Evolutionary conservation across 2,888 invertebrate genomes (phyloP), one percentile per base, ranked within the genome.

Genomic region (Fabriciana adippe): DNA sequence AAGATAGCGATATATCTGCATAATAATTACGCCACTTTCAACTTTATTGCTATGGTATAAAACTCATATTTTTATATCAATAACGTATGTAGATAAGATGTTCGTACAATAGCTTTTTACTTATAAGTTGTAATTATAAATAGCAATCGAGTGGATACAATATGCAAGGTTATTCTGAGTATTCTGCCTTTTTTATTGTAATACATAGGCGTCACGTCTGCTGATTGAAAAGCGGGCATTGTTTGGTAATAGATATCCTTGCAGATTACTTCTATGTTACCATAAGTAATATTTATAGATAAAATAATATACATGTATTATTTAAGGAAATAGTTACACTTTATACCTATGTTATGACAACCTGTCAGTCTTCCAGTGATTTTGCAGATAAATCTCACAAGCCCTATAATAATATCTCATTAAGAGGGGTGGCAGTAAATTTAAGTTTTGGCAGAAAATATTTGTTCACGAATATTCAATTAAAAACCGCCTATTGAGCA

Each of bases 121-220:
- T 51, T 61, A 50, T 79, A 86, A 88, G 81, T 87, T 84, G 84
- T 90, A 89, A 90, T 90, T 90, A 90, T 89, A 88, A 90, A 91
- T 90, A 90, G 90, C 89, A 83, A 89, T 88, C 85, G 87, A 84
- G 83, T 89, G 85, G 86, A 87, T 88, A 90, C 88, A 89, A 89
- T 87, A 80, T 83, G 89, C 88, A 88, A 89, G 86, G 85, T 79
- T 89, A 88, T 90, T 89, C 86, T 78, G 74, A 85, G 88, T 87
- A 89, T 86, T 83, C 82, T 81, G 83, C 81, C 85, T 84, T 82
- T 89, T 90, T 16, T 50, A 61, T 51, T 86, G 85, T 87, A 86
- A 85, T 68, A 70, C 59, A 55, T 53, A 70, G 64, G 68, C 67
- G 69, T 67, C 81, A 81, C 79, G 79, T 81, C 78, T 79, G 83